Evolutionary conservation across 2,113 vertebrate genomes (phyloP), one percentile per base, ranked within the genome.

Genomic region (Sorex araneus): DNA sequence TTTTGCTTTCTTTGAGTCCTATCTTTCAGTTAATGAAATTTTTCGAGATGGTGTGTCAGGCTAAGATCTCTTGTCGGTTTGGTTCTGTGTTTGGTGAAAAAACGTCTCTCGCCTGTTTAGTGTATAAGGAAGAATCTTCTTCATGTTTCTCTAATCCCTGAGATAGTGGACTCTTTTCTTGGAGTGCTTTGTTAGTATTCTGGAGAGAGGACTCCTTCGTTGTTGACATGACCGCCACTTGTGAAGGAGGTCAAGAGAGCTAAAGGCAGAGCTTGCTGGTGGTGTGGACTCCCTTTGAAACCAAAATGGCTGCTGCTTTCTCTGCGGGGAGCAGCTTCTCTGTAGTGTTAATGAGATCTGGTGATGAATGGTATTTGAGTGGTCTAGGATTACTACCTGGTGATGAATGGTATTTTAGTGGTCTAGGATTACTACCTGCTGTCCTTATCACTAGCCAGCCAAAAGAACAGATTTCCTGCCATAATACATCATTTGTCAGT

Each of bases 381-480:
- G 25, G 23, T 16, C 70, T 79, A 78, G 57, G 77, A 77, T 84
- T 32, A 47, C 43, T 74, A 60, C 71, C 84, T 87, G 75, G 50
- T 64, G 28, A 13, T 67, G 30, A 77, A 28, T 45, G 60, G 18
- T 19, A 6, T 50, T 32, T 71, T 47, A 80, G 71, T 21, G 25
- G 23, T 16, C 70, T 79, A 78, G 57, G 77, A 77, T 84, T 32
- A 47, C 43, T 74, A 60, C 71, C 84, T 87, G 75, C 60, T 64
- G 28, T 92, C 66, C 88, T 73, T 30, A 71, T 88, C 71, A 54
- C 84, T 36, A 34, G 40, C 32, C 64, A 83, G 81, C 84, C 81
- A 75, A 45, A 47, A 91, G 90, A 90, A 67, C 80, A 95, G 91
- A 82, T 80, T 95, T 94, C 82, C 84, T 90, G 60, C 82, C 81